Evolutionary conservation across 2,888 invertebrate genomes (phyloP), one percentile per base, ranked within the genome.

Genomic region (Cerceris ruficornis): DNA sequence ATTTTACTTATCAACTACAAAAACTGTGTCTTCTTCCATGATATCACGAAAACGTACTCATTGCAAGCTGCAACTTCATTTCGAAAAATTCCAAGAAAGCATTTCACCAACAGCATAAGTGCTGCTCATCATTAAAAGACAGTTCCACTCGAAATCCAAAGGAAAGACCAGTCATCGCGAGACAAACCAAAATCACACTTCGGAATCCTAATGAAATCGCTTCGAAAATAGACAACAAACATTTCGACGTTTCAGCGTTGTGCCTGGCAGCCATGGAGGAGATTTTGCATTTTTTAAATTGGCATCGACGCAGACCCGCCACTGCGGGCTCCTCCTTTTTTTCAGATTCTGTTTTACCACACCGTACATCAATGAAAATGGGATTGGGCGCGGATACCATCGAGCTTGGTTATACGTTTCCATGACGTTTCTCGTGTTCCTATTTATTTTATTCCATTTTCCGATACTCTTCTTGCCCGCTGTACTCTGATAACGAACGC

Each of bases 291-390:
- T 82, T 84, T 85, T 76, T 58, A 81, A 85, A 86, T 82, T 82
- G 82, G 81, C 75, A 76, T 81, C 71, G 61, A 52, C 58, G 54
- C 75, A 61, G 69, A 65, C 41, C 49, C 65, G 69, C 67, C 50
- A 52, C 13, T 50, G 13, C n/a, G 9, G 7, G 7, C 7, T 7
- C 2, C 52, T 52, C 14, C 14, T 13, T 49, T 70, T 85, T 82
- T 84, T 85, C 65, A 79, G 82, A 81, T 82, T 83, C 81, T 81
- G 80, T 80, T 82, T 74, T 64, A 49, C 70, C 71, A 64, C 66
- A 70, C 77, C 80, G 75, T 83, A 81, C 79, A 86, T 86, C 87
- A 85, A 83, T 84, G 71, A 83, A 75, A 88, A 83, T 78, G 78
- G 76, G 70, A 82, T 79, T 81, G 81, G 65, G 66, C 65, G 69